Base-by-base conservation (phyloP, 2,888 invertebrate species). In the Eupithecia pulchellata region DNA sequence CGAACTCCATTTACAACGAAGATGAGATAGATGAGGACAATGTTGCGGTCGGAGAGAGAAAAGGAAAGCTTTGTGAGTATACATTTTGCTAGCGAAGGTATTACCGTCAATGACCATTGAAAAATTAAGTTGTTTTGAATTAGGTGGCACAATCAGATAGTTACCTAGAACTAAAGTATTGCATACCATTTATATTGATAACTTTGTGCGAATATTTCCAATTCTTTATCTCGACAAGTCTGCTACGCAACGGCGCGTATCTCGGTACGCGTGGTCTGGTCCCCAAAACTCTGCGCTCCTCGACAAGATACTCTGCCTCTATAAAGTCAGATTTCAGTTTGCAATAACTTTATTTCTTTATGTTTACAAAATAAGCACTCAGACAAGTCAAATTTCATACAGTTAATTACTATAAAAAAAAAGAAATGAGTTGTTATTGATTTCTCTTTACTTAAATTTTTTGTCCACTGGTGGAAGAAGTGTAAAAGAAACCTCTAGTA, bases 1-100 rank as follows among this genome's bases (percentile, higher is more conserved):
- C 91, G 0, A 82, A 83, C 14, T 85, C 86, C 3, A 78, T 89
- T 0, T 84, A 84, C 66, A 65, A 79, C 77, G 81, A 83, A 55
- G 81, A 86, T 2, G 77, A 81, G 13, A 69, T 78, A 17, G 81
- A 81, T 6, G 77, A 81, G 4, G 79, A 78, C 14, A 69, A 75
- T 13, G 11, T 66, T 4, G 77, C 65, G n/a, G 75, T 81, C n/a
- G 79, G 75, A 20, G 84, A 81, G 1, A 86, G 92, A 66, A 72
- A 88, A 77, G 93, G 93, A 27, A 92, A 87, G 80, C 72, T 93
- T 74, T 81, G 93, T 93, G 78, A 91, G 93, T 88, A 67, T n/a
- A 32, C 27, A 55, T 17, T 29, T 57, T 57, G 14, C 20, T 57
- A 57, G 57, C 57, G 57, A 57, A 27, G 8, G 29, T 29, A 57